phyloP scores from a whole-genome alignment of 2,888 invertebrate species.

The Pheosia gnoma region DNA sequence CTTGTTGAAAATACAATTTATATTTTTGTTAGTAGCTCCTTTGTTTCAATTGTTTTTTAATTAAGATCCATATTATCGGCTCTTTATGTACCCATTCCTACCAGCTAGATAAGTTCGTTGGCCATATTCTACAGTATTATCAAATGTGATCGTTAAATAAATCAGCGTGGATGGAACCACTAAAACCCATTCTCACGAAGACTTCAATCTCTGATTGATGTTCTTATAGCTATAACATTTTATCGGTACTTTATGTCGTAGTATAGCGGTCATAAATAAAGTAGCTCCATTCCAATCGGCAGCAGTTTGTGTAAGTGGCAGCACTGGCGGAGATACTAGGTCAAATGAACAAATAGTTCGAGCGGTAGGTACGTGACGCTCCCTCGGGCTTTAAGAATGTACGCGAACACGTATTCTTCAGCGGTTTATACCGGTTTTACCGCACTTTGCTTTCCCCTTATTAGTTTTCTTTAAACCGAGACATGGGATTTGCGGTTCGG shows the following conservation, averaged over 20 bases:
- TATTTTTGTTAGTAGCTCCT: no score
- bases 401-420: constrained; percentile 20
- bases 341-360: constrained; percentile 31
- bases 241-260: constrained; percentile 4
- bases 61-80: background rate
- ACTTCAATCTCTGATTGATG: background rate
- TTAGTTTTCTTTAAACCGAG: constrained; percentile 16
- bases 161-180: background rate
- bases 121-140: no score
- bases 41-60: no score
- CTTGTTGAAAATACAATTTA: no score
- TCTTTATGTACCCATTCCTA: background rate
- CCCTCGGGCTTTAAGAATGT: constrained; percentile 17
- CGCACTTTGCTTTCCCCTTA: constrained; percentile 13
- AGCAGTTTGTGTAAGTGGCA: constrained; percentile 17
- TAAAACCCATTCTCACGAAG: background rate
- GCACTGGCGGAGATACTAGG: constrained; percentile 11
- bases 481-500: constrained; percentile 1
- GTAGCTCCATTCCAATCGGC: constrained; percentile 8
- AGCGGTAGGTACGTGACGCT: constrained; percentile 19
- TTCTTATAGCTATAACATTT: constrained; percentile 2
- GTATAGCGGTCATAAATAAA: constrained; percentile 6
- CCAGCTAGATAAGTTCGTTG: no score
- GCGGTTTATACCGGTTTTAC: constrained; percentile 23
- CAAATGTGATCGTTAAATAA: background rate